These are phyloP conservation scores for Eulemur rufifrons DNA, from an alignment of 2,113 vertebrate species.

Conservation along the genomic window DNA sequence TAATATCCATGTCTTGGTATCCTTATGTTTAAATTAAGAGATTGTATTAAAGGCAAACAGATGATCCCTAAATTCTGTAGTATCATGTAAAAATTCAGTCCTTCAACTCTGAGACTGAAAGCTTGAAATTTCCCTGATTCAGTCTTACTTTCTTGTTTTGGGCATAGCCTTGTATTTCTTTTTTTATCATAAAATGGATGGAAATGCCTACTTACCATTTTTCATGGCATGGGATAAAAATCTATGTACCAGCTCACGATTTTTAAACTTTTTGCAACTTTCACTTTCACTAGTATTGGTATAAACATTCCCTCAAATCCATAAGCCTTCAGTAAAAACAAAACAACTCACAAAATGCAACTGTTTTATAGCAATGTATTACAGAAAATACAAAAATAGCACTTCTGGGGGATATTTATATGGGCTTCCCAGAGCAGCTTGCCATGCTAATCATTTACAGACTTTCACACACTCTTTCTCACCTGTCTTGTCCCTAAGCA, in stretches of 20 bases:
- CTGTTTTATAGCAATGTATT: not conserved
- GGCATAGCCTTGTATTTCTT: not conserved
- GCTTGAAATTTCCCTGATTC: not conserved
- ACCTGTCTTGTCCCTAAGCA: not conserved
- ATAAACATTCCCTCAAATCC: not conserved
- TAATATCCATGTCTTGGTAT: not conserved
- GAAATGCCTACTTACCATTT: constrained; percentile 18
- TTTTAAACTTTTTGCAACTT: not conserved
- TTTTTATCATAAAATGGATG: not conserved
- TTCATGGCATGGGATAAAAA: not conserved
- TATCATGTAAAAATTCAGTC: not conserved
- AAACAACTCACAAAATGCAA: not conserved
- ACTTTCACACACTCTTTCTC: constrained; percentile 6
- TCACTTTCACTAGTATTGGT: not conserved
- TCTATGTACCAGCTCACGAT: not conserved
- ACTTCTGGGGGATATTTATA: not conserved
- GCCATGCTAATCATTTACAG: not conserved
- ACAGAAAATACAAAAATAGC: not conserved
- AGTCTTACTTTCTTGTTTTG: not conserved
- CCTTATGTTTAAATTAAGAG: not conserved
- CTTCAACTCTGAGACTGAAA: not conserved
- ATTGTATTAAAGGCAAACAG: not conserved
- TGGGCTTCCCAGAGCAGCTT: not conserved
- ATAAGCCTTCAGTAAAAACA: constrained; percentile 16
- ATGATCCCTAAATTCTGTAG: not conserved